Evolutionary conservation across 2,797 vertebrate genomes (phyloP), one percentile per base, ranked within the genome.

Genomic region (Chaetophractus vellerosus): DNA sequence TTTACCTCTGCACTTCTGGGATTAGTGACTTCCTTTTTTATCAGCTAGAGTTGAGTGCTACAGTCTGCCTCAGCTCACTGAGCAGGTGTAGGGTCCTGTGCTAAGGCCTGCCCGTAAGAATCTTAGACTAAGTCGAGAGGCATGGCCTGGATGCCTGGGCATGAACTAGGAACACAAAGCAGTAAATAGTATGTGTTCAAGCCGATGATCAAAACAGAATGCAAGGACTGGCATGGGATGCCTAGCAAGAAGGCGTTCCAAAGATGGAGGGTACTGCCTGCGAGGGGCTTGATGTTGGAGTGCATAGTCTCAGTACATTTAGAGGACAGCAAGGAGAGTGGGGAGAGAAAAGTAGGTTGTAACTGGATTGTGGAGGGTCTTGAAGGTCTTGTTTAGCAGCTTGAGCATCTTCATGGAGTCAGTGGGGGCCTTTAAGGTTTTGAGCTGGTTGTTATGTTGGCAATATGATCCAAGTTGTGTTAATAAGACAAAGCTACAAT

Each of bases 31-130:
- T 87, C 23, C 61, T 63, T 86, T 38, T 84, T 33, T 83, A 21
- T 84, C 11, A 19, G 23, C 55, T 55, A 93, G 64, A 91, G 71
- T 41, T 66, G 31, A 80, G 45, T 28, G n/a, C 11, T 82, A 7
- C 15, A 50, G 11, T 57, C 10, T 59, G 24, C 45, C 85, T 68
- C 69, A 23, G 15, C 71, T 93, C 45, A 24, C 45, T 68, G 79
- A 95, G 31, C 50, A 33, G 59, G 74, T 12, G 0, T 36, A 71
- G 23, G 85, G 74, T 63, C 64, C 81, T 63, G 16, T 64, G 75
- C 33, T 68, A 14, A 85, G 24, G 18, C 36, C 83, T 95, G 92
- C 84, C 95, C 55, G 91, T 0, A 96, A 98, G 94, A 97, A 96
- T 96, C 96, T 97, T 93, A 95, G 89, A 76, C 24, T 8, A 78